Conservation (phyloP, 2,113 vertebrate genomes). For the Pampusana beccarii region DNA sequence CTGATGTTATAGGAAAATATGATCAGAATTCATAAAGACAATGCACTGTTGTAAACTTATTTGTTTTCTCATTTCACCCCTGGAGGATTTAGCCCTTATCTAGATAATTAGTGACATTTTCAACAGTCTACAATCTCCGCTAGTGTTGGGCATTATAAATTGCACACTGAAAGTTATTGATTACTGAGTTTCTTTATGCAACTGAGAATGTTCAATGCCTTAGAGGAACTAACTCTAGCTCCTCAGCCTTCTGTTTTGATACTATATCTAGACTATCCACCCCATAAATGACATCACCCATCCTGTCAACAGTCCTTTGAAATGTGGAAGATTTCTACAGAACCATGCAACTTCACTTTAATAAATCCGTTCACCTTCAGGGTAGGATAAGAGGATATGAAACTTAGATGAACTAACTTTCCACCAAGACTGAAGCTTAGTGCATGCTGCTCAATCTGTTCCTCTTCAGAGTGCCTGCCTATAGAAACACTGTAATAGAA, state of each 20-base stretch:
- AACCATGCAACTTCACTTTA: background rate
- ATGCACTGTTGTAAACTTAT: background rate
- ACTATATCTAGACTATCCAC: background rate
- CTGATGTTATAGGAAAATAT: background rate
- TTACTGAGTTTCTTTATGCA: background rate
- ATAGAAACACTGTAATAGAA: background rate
- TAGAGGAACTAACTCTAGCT: background rate
- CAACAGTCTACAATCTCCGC: conserved; percentile 18
- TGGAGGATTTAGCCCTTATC: conserved; percentile 22
- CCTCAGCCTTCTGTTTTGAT: background rate
- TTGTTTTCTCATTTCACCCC: conserved; percentile 37
- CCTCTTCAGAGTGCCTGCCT: background rate
- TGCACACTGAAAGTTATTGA: background rate
- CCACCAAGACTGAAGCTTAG: background rate
- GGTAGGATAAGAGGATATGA: background rate
- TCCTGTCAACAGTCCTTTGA: background rate
- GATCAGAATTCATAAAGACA: background rate
- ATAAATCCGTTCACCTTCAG: background rate
- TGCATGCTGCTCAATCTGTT: background rate
- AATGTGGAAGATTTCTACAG: background rate
- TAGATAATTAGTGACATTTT: conserved; percentile 59
- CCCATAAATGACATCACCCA: background rate
- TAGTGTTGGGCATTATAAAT: conserved; percentile 51
- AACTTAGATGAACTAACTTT: background rate
- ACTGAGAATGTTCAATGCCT: background rate